Conservation (phyloP, 30 jellyfish, hydroid and myxozoan genomes). For the Pseudorhiza aurosa region DNA sequence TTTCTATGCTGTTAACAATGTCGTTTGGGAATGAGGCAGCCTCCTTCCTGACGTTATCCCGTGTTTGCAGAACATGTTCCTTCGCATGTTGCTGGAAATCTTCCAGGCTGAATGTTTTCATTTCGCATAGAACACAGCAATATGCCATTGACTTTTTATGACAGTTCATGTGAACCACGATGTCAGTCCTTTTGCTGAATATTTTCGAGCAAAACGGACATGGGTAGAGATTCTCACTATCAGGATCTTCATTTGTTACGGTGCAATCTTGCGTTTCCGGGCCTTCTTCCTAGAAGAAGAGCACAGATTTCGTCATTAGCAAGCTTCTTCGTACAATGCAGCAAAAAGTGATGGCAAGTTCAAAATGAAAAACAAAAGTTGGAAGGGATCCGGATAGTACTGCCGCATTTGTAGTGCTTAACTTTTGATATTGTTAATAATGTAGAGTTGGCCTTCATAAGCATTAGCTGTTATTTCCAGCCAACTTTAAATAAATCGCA, state of each 20-base stretch:
- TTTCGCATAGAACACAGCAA: slow-evolving; percentile 21
- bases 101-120: slow-evolving; percentile 1
- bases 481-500: no score
- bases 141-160: slow-evolving; percentile 10
- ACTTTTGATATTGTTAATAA: no score
- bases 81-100: slow-evolving; percentile 11
- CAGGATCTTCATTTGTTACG: neutral
- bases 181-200: slow-evolving; percentile 11
- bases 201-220: slow-evolving; percentile 11
- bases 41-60: slow-evolving; percentile 10
- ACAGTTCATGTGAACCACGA: neutral
- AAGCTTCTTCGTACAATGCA: no score
- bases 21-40: neutral
- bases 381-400: no score
- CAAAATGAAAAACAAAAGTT: no score
- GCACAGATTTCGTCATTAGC: no score
- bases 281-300: no score
- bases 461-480: no score
- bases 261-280: no score
- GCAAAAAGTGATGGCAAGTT: no score
- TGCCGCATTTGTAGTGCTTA: no score
- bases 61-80: neutral
- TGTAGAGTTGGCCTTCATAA: no score
- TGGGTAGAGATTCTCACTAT: slow-evolving; percentile 7
- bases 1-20: neutral